Evolutionary conservation across 2,888 invertebrate genomes (phyloP).

Genomic region (Polyommatus iphigenia): DNA sequence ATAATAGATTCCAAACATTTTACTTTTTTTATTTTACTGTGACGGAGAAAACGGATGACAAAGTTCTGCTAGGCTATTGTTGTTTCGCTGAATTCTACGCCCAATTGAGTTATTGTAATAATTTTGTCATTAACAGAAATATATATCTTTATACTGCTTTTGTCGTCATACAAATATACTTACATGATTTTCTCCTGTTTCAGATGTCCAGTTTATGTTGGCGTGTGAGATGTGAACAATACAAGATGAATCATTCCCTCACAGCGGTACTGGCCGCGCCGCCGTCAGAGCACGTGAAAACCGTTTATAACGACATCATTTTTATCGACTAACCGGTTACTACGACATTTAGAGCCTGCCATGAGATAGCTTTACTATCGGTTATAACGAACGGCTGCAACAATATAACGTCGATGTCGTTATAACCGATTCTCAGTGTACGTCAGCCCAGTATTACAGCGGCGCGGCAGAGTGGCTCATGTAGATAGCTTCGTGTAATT

Average conservation of each 20-base stretch:
- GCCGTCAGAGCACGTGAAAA: not conserved
- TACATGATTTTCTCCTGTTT: constrained; percentile 13
- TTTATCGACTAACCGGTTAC: not conserved
- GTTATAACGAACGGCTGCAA: not conserved
- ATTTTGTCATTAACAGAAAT: not conserved
- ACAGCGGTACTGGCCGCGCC: constrained; percentile 49
- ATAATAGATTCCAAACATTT: no score
- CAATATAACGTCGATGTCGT: not conserved
- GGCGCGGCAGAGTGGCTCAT: constrained; percentile 68
- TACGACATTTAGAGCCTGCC: not conserved
- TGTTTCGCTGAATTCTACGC: no score
- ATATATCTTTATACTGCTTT: not conserved
- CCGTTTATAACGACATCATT: not conserved
- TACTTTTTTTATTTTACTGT: no score
- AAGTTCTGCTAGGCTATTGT: no score
- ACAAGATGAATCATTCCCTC: constrained; percentile 76
- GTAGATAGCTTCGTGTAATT: constrained; percentile 80
- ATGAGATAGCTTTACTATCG: not conserved
- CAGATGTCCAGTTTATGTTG: constrained; percentile 62
- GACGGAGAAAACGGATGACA: no score
- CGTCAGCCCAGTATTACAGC: constrained; percentile 47
- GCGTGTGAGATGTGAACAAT: constrained; percentile 65
- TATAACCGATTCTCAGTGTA: not conserved
- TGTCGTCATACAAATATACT: not conserved
- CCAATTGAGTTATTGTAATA: no score